Percentiles rank a stretch among this genome's conserved stretches.
phyloP scores from a whole-genome alignment of 1,140 invertebrate genomes.

The Bombus impatiens region DNA sequence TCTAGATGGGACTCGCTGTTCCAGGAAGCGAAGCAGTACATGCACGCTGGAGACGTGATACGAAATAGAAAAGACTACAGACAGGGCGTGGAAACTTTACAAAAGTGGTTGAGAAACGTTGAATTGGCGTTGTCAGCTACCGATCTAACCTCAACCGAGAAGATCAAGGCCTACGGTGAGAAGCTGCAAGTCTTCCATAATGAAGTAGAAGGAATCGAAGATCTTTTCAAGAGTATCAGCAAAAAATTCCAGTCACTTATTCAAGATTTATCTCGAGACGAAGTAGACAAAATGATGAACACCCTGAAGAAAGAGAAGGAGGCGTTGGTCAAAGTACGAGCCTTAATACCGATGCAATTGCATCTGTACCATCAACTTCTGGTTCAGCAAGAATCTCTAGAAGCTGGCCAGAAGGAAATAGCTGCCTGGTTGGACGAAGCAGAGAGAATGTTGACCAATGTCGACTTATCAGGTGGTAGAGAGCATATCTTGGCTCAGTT shows the following conservation, averaged over 20 bases:
- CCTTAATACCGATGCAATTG: slow-evolving; percentile 90
- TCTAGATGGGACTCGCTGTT: slow-evolving; percentile 92
- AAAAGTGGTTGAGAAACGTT: slow-evolving; percentile 90
- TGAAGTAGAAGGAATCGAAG: slow-evolving; percentile 94
- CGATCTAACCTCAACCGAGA: slow-evolving; percentile 88
- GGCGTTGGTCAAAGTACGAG: slow-evolving; percentile 90
- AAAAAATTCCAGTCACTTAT: slow-evolving; percentile 95
- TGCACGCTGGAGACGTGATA: slow-evolving; percentile 93
- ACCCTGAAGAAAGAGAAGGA: slow-evolving; percentile 95
- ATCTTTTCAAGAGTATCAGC: slow-evolving; percentile 93
- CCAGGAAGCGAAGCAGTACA: slow-evolving; percentile 91
- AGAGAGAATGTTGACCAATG: slow-evolving; percentile 86
- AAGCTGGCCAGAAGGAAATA: slow-evolving; percentile 93
- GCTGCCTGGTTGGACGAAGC: slow-evolving; percentile 92
- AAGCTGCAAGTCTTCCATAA: slow-evolving; percentile 90
- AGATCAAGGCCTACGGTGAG: slow-evolving; percentile 91
- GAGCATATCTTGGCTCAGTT: slow-evolving; percentile 89
- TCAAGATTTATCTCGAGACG: slow-evolving; percentile 93
- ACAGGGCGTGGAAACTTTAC: slow-evolving; percentile 88
- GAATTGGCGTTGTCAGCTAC: slow-evolving; percentile 87
- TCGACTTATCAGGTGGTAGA: slow-evolving; percentile 86
- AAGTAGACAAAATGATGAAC: slow-evolving; percentile 95
- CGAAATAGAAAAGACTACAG: slow-evolving; percentile 92
- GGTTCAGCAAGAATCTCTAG: slow-evolving; percentile 94
- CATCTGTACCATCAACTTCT: slow-evolving; percentile 92